Conservation (phyloP, 1,140 invertebrate genomes). For the Cecropterus lyciades region DNA sequence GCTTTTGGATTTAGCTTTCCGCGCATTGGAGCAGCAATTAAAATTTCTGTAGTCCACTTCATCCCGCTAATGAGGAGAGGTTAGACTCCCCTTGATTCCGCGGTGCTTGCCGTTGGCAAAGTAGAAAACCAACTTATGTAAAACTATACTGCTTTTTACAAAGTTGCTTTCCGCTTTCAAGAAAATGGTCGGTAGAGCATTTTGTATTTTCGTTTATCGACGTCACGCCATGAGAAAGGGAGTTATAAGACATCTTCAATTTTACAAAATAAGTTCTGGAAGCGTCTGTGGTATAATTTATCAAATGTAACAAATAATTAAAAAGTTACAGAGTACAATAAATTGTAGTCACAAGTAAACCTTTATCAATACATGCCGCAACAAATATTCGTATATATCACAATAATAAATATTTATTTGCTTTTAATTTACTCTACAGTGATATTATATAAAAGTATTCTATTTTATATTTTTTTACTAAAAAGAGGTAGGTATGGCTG, state of each 20-base stretch:
- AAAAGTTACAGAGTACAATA: too few species aligned
- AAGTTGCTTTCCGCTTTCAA: constrained; percentile 52
- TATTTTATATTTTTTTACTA: too few species aligned
- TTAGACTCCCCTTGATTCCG: constrained; percentile 47
- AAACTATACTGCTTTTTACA: constrained; percentile 48
- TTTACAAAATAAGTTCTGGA: not conserved
- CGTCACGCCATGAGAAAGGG: constrained; percentile 16
- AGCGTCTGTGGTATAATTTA: not conserved
- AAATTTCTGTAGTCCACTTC: constrained; percentile 66
- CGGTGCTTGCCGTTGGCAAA: constrained; percentile 51
- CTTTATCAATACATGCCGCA: too few species aligned
- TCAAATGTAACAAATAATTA: too few species aligned
- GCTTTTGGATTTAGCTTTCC: not conserved
- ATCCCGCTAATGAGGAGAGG: constrained; percentile 62
- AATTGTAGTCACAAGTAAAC: too few species aligned
- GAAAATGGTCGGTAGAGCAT: constrained; percentile 38
- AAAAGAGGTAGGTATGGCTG: too few species aligned
- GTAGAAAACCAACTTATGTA: constrained; percentile 65
- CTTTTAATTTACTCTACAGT: too few species aligned
- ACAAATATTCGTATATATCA: too few species aligned
- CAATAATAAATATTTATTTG: too few species aligned
- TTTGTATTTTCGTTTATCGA: constrained; percentile 27
- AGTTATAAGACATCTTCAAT: constrained; percentile 3
- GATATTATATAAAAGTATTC: too few species aligned
- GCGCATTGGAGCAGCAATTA: constrained; percentile 57